phyloP scores from a whole-genome alignment of 1,140 invertebrate species.

The Diuraphis noxia region DNA sequence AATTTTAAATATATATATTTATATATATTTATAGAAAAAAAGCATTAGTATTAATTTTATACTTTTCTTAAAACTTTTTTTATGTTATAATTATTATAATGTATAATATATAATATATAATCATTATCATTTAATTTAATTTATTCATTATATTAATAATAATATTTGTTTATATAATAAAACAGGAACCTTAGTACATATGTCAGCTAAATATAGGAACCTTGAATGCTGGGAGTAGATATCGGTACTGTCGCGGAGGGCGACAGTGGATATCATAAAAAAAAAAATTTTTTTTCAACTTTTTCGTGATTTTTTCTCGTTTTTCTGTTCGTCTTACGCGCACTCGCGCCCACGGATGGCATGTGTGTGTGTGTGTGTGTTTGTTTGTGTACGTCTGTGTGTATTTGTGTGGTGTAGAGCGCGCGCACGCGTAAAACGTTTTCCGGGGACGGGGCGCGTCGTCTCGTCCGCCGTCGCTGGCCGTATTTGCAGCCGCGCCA shows the following conservation, averaged over 20 bases:
- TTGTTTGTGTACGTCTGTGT: too few relatives aligned
- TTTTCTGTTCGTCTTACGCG: neutral
- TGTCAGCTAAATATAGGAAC: constrained; percentile 62
- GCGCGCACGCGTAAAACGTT: neutral
- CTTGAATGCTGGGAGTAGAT: constrained; percentile 60
- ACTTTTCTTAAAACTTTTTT: constrained; percentile 6
- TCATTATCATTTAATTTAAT: constrained; percentile 58
- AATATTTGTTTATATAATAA: constrained; percentile 55
- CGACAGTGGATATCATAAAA: neutral
- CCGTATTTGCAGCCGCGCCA: neutral
- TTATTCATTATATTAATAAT: constrained; percentile 50
- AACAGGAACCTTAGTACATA: constrained; percentile 62
- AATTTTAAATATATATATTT: constrained; percentile 35
- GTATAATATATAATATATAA: constrained; percentile 56
- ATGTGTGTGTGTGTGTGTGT: neutral
- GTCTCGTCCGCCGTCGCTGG: neutral
- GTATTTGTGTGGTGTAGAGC: neutral
- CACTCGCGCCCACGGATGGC: neutral
- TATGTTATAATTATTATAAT: constrained; percentile 3
- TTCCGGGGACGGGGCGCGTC: neutral
- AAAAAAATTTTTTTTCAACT: neutral
- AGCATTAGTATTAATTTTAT: constrained; percentile 59
- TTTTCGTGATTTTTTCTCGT: neutral
- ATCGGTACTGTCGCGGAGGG: constrained; percentile 25
- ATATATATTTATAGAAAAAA: constrained; percentile 53